Percentiles rank a stretch among this genome's conserved stretches.
These are phyloP conservation scores for Tetanocera ferruginea DNA, from an alignment of 2,888 invertebrate genomes.

Conservation along the genomic window DNA sequence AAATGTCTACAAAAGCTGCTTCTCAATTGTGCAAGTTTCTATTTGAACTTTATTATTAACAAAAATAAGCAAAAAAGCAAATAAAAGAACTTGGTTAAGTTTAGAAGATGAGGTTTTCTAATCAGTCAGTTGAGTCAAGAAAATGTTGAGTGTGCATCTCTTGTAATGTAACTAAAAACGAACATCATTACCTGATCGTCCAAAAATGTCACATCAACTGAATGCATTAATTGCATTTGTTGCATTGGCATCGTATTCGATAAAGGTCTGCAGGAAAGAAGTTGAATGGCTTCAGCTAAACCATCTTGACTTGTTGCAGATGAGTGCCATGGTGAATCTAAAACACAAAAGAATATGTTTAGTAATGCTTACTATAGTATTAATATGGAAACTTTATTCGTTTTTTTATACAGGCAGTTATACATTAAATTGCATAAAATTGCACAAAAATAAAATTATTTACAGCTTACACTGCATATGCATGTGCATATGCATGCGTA, in stretches of 20 bases:
- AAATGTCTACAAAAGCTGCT: too few relatives aligned
- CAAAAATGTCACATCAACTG: conserved; percentile 8
- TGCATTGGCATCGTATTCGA: conserved; percentile 26
- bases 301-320: conserved; percentile 76
- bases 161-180: neutral
- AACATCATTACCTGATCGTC: conserved; percentile 8
- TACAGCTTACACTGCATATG: too few relatives aligned
- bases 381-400: neutral
- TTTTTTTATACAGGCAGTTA: neutral
- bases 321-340: conserved; percentile 69
- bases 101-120: too few relatives aligned
- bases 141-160: too few relatives aligned
- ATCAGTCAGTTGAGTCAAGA: too few relatives aligned
- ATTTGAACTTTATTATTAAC: too few relatives aligned
- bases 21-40: too few relatives aligned
- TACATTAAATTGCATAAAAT: too few relatives aligned
- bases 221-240: neutral
- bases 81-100: too few relatives aligned
- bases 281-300: conserved; percentile 76
- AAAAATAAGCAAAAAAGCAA: too few relatives aligned
- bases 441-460: too few relatives aligned
- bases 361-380: neutral
- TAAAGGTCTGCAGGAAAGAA: conserved; percentile 74
- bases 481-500: too few relatives aligned
- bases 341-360: conserved; percentile 41